Percentiles rank a stretch among this genome's conserved stretches.
Evolutionary conservation across 2,888 invertebrate genomes (phyloP).

Genomic region (Caenorhabditis zanzibari): DNA sequence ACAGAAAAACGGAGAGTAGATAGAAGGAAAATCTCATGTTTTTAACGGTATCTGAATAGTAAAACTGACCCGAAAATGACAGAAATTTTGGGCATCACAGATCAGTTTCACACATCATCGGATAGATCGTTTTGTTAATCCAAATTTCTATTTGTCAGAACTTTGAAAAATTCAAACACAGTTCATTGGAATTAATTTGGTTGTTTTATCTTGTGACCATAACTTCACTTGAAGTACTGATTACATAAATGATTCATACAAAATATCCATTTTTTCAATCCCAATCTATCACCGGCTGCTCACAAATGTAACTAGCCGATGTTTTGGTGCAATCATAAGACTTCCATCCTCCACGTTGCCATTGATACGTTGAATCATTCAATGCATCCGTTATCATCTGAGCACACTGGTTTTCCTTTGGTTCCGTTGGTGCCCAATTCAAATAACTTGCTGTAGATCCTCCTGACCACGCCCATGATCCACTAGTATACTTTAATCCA

Average conservation of each 20-base stretch:
- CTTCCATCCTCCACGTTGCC: conserved; percentile 55
- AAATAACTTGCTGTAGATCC: not conserved
- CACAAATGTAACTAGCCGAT: conserved; percentile 52
- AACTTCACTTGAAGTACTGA: not conserved
- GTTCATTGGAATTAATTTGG: too few relatives aligned
- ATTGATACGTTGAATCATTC: conserved; percentile 44
- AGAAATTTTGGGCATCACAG: not conserved
- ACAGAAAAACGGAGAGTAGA: not conserved
- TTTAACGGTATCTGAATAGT: not conserved
- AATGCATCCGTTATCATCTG: conserved; percentile 52
- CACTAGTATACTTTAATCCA: conserved; percentile 5
- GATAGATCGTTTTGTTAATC: not conserved
- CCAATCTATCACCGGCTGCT: too few relatives aligned
- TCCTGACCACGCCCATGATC: conserved; percentile 26
- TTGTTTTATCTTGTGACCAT: not conserved
- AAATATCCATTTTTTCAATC: not conserved
- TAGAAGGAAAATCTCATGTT: not conserved
- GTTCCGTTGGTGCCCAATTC: conserved; percentile 48
- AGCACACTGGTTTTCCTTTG: not conserved
- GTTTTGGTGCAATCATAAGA: conserved; percentile 34
- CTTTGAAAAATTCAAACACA: too few relatives aligned
- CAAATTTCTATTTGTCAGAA: too few relatives aligned
- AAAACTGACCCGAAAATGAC: not conserved
- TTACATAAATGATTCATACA: not conserved
- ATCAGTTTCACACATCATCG: not conserved